Percentiles rank a stretch among this genome's conserved stretches.
phyloP scores from a whole-genome alignment of 2,888 invertebrate genomes.

The Polydrusus tereticollis region DNA sequence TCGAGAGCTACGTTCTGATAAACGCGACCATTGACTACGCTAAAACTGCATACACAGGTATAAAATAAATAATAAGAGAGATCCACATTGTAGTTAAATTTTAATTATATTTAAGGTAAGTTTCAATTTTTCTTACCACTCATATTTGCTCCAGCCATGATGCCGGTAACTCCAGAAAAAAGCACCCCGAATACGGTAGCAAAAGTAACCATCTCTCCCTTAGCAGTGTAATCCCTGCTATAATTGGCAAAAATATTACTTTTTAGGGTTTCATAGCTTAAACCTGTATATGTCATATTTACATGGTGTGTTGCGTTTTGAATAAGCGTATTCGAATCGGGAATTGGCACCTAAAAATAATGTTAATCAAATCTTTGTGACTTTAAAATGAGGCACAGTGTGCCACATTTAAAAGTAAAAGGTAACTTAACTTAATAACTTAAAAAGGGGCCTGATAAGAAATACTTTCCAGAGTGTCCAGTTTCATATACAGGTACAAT shows the following conservation, averaged over 20 bases:
- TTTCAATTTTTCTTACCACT: constrained; percentile 78
- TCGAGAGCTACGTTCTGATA: too few species aligned
- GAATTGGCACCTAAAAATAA: constrained; percentile 77
- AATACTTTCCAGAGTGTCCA: too few species aligned
- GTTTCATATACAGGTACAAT: too few species aligned
- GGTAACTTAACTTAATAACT: too few species aligned
- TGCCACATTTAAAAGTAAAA: too few species aligned
- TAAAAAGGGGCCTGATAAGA: too few species aligned
- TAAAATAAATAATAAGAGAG: too few species aligned
- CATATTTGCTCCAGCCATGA: constrained; percentile 99
- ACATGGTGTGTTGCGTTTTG: constrained; percentile 69
- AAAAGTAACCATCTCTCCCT: constrained; percentile 81
- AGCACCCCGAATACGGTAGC: constrained; percentile 97
- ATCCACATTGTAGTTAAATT: too few species aligned
- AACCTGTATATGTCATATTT: constrained; percentile 83
- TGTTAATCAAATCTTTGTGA: background rate
- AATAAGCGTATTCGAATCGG: constrained; percentile 79
- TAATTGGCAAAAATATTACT: constrained; percentile 85
- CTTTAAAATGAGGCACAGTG: too few species aligned
- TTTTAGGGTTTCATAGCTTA: constrained; percentile 78
- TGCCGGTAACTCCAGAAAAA: constrained; percentile 98
- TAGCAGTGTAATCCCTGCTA: constrained; percentile 82
- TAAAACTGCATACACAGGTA: too few species aligned
- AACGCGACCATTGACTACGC: too few species aligned
- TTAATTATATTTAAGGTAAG: too few species aligned